Evolutionary conservation across 1,140 invertebrate genomes (phyloP), one percentile per base, ranked within the genome.

Genomic region (Scaptomyza montana): DNA sequence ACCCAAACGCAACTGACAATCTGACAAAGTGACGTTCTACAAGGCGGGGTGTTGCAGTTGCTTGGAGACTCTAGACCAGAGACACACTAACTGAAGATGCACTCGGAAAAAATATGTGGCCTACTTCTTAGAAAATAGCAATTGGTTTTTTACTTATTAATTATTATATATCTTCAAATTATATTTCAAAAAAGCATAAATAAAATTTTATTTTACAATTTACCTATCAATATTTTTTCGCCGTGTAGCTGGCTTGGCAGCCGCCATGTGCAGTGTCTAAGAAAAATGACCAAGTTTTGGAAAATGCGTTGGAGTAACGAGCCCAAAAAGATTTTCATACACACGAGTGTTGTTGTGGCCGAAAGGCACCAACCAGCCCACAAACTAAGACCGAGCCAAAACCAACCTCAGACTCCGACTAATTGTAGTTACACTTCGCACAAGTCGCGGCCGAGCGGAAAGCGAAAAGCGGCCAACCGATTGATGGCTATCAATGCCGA

Each of bases 401-500:
- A 56, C 36, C 39, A 10, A 45, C 53, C 55, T 47, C 66, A 71
- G 82, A 76, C 78, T 59, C 84, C 84, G 57, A 89, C 84, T 89
- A 89, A 89, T 89, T 89, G 84, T 89, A 63, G 78, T 81, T 79
- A 70, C 68, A 84, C 87, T 89, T 87, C 82, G 76, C 84, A 78
- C 82, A 74, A 77, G 65, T 72, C 46, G 55, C 45, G 59, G 70
- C 59, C 60, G 64, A n/a, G 59, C 64, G 56, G 10, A n/a, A 47
- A 46, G 56, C 77, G 75, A 59, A 89, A 74, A 87, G 69, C 79
- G 69, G 69, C 69, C 30, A 49, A 9, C 71, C 87, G 87, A 90
- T 90, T 90, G 87, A 90, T 90, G 82, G 79, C 82, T 90, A 90
- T 90, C 87, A 90, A 87, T 90, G 87, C 77, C 77, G 74, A 84